A percentile compares a stretch with the other conserved stretches of the same genome.
These are phyloP conservation scores for Thalassarche chlororhynchos DNA, from an alignment of 2,113 vertebrate genomes.

Conservation along the genomic window DNA sequence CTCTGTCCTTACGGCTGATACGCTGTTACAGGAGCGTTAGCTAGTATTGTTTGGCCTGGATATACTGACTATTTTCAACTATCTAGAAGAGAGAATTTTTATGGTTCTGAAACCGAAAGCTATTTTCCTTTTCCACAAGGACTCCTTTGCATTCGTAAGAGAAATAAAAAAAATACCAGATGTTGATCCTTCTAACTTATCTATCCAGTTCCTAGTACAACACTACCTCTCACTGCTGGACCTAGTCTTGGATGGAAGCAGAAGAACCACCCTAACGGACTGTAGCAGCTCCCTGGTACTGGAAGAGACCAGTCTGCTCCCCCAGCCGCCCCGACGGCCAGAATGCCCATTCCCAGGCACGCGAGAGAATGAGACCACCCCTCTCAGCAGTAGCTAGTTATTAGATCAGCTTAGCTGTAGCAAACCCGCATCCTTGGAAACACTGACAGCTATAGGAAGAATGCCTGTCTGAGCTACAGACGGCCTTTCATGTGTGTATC, in stretches of 20 bases:
- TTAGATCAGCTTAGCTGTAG: background rate
- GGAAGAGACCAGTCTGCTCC: background rate
- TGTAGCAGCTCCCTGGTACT: background rate
- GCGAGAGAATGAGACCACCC: background rate
- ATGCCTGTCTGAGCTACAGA: background rate
- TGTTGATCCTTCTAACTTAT: background rate
- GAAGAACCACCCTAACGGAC: background rate
- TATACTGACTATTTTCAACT: background rate
- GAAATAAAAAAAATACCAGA: background rate
- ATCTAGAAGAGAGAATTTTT: background rate
- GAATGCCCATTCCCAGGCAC: background rate
- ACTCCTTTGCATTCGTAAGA: background rate
- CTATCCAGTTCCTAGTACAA: background rate
- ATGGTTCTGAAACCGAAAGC: background rate
- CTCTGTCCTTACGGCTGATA: background rate
- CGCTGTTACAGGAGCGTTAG: background rate
- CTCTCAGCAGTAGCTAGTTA: background rate
- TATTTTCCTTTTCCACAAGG: background rate
- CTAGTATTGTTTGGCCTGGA: background rate
- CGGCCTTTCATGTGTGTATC: background rate
- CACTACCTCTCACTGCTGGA: background rate
- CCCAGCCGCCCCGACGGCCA: background rate
- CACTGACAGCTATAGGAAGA: background rate
- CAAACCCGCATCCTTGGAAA: background rate
- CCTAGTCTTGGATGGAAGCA: background rate